Conservation (phyloP, 2,113 vertebrate genomes). For the Pelecanoides urinatrix region DNA sequence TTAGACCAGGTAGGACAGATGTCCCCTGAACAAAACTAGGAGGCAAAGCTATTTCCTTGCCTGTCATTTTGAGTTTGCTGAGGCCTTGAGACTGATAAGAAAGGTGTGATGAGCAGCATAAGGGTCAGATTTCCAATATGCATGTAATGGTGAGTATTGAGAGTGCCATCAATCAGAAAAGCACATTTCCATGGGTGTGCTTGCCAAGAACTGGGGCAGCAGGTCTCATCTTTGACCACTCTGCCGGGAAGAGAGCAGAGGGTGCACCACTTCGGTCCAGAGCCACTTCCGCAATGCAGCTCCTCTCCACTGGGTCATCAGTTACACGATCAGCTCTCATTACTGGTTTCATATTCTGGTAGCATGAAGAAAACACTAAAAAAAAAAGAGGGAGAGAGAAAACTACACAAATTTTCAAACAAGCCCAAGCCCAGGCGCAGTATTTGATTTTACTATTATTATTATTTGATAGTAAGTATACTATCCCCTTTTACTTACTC, state of each 20-base stretch:
- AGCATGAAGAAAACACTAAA: not conserved
- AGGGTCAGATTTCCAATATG: not conserved
- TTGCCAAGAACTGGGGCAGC: rapidly evolving
- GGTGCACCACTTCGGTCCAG: rapidly evolving
- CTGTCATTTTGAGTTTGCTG: not conserved
- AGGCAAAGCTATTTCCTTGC: not conserved
- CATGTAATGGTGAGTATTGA: not conserved
- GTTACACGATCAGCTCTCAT: not conserved
- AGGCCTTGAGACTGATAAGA: not conserved
- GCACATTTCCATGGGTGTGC: not conserved
- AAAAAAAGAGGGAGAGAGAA: not conserved
- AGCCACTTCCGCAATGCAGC: rapidly evolving
- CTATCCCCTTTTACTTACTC: not conserved
- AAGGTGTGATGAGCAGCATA: not conserved
- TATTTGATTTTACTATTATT: not conserved
- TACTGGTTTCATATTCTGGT: not conserved
- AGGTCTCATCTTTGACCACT: rapidly evolving
- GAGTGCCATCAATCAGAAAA: not conserved
- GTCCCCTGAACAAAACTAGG: not conserved
- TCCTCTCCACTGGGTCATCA: not conserved
- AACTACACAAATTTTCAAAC: not conserved
- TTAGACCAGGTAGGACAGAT: not conserved
- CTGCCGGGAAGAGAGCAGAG: not conserved
- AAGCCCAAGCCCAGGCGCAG: not conserved
- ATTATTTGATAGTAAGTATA: too few relatives aligned